phyloP scores from a whole-genome alignment of 2,113 vertebrate species.

The Festucalex cinctus region DNA sequence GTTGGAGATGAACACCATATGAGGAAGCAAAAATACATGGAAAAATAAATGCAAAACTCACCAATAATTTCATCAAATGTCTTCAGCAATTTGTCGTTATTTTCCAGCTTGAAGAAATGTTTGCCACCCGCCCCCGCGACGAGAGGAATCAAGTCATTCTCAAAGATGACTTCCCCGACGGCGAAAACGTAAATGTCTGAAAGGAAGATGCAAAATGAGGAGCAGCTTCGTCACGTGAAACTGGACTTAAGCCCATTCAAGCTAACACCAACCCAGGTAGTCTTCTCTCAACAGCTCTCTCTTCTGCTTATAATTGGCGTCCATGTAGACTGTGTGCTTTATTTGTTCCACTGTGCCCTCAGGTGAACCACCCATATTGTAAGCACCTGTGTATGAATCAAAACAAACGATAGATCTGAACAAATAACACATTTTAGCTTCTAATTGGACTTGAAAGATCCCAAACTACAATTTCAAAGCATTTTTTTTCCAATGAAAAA shows the following conservation, averaged over 20 bases:
- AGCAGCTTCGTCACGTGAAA: not conserved
- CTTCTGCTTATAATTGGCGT: accelerated
- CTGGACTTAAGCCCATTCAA: not conserved
- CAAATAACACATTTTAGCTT: not conserved
- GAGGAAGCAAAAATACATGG: not conserved
- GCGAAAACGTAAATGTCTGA: slow-evolving; percentile 75
- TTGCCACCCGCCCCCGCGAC: slow-evolving; percentile 18
- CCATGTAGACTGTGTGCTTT: slow-evolving; percentile 48
- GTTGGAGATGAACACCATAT: not conserved
- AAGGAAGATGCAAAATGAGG: not conserved
- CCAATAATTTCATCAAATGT: slow-evolving; percentile 72
- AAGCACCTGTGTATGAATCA: slow-evolving; percentile 47
- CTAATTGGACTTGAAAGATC: no score
- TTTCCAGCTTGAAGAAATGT: slow-evolving; percentile 60
- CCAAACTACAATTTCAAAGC: not conserved
- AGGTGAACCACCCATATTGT: slow-evolving; percentile 68
- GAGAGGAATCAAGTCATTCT: slow-evolving; percentile 46
- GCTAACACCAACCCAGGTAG: slow-evolving; percentile 53
- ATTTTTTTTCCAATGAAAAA: not conserved
- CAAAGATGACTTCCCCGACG: slow-evolving; percentile 43
- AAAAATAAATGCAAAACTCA: slow-evolving; percentile 24
- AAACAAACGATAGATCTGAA: not conserved
- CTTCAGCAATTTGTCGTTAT: not conserved
- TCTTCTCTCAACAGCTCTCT: slow-evolving; percentile 15
- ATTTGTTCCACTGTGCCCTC: slow-evolving; percentile 37